Conservation (phyloP, 2,113 vertebrate species). For the Microcebus griseorufus region DNA sequence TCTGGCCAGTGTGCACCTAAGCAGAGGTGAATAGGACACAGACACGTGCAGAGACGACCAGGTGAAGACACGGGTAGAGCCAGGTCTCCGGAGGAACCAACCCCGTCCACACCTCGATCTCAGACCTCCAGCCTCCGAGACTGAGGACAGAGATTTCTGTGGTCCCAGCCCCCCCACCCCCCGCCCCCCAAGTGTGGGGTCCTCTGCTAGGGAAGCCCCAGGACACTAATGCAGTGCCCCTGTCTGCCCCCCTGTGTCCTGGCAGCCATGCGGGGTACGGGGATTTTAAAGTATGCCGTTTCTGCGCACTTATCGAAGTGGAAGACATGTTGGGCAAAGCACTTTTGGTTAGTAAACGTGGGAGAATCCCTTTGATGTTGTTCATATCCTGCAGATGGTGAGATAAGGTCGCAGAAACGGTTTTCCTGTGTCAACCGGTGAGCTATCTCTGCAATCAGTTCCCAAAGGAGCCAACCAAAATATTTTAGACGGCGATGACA, state of each 20-base stretch:
- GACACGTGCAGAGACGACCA: background rate
- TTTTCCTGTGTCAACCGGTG: background rate
- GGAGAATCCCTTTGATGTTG: background rate
- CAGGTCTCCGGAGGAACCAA: background rate
- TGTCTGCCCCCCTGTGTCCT: accelerated
- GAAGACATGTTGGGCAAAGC: accelerated
- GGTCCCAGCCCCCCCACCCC: too few species aligned
- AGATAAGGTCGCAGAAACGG: accelerated
- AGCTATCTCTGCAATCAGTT: background rate
- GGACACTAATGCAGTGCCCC: background rate
- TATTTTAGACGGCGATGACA: accelerated
- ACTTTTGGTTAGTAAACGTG: accelerated
- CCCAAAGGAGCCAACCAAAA: background rate
- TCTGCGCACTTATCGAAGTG: background rate
- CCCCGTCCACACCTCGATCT: accelerated
- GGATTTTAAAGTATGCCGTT: background rate
- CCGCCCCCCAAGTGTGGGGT: accelerated
- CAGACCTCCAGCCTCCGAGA: accelerated
- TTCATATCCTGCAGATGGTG: accelerated
- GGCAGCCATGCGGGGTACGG: background rate
- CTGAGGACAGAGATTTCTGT: background rate
- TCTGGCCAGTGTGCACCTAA: background rate
- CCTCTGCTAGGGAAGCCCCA: background rate
- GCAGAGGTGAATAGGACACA: background rate
- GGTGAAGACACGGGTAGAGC: accelerated